Base-by-base conservation (phyloP, 1,140 invertebrate genomes). In the Bursaphelenchus mucronatus region DNA sequence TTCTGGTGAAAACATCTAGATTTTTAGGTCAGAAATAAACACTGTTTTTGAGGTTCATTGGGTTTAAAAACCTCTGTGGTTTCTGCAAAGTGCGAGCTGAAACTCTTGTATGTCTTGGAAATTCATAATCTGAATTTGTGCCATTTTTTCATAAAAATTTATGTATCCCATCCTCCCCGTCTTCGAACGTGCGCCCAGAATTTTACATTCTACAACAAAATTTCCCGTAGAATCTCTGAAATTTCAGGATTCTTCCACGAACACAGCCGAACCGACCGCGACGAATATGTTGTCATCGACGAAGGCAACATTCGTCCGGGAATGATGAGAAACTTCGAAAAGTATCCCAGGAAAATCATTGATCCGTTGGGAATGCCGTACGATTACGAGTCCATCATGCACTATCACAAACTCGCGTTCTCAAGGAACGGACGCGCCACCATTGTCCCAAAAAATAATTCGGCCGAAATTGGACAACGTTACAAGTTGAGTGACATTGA, bases 321-420 rank as follows among this genome's bases (percentile, higher is more conserved):
- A 59, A 80, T 80, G 78, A 64, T 81, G 63, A 49, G 78, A 10
- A 80, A 80, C 41, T 80, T 80, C 50, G 78, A 80, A 59, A 81
- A 81, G 46, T 80, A 80, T 55, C 79, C 78, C n/a, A 47, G 67
- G 39, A 80, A 80, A 66, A 79, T 80, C 39, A 80, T 80, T 19
- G 78, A 80, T 62, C 71, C 78, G 10, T 61, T 80, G 15, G 78
- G 68, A 52, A 81, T 81, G 77, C 77, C 79, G 1, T 80, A 80
- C 55, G 78, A 81, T 63, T 78, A 78, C 54, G 74, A 71, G 13
- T 50, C 43, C 54, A 70, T 78, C 6, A 80, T 80, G 78, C 78
- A 80, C 56, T 80, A 80, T 41, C 78, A 80, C 56, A 80, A 81
- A 56, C 62, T 80, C 55, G 78, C 78, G 41, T 80, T 80, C 59